Percentiles rank a stretch among this genome's conserved stretches.
Conservation (phyloP, 2,888 invertebrate species). For the Sympetrum striolatum region DNA sequence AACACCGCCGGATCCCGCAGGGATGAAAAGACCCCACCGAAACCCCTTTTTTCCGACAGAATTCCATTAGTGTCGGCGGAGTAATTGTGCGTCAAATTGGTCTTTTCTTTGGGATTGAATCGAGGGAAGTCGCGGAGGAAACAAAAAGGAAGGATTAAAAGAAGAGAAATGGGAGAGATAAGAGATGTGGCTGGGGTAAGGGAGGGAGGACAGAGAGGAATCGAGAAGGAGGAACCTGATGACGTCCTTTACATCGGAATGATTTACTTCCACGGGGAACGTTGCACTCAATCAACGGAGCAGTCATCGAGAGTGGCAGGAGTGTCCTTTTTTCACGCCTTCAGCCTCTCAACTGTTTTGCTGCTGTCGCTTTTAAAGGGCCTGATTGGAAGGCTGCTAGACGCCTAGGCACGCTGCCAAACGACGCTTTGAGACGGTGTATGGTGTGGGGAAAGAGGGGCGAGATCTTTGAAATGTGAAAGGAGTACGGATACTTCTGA, state of each 20-base stretch:
- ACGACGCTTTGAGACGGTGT: background rate
- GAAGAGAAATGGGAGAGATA: too few species aligned
- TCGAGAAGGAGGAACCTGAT: background rate
- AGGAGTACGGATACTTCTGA: background rate
- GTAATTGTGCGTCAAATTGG: background rate
- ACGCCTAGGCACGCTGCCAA: slow-evolving; percentile 11
- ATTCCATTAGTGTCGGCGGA: background rate
- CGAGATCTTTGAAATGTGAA: background rate
- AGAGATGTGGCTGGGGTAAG: background rate
- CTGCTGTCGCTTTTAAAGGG: slow-evolving; percentile 18
- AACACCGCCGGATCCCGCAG: too few species aligned
- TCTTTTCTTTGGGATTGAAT: background rate
- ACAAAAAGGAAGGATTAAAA: background rate
- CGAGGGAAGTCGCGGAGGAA: background rate
- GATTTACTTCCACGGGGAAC: background rate
- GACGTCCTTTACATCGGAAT: background rate
- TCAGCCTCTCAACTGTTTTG: slow-evolving; percentile 1
- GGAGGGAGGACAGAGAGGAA: background rate
- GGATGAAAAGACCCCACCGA: too few species aligned
- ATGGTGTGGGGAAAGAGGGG: background rate
- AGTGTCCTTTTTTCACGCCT: background rate
- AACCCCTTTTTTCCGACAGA: background rate
- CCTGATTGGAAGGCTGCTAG: background rate
- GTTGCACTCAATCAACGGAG: slow-evolving; percentile 13
- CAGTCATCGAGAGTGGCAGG: background rate